Evolutionary conservation across 2,797 vertebrate species (phyloP).

Genomic region (Sphenodon punctatus): DNA sequence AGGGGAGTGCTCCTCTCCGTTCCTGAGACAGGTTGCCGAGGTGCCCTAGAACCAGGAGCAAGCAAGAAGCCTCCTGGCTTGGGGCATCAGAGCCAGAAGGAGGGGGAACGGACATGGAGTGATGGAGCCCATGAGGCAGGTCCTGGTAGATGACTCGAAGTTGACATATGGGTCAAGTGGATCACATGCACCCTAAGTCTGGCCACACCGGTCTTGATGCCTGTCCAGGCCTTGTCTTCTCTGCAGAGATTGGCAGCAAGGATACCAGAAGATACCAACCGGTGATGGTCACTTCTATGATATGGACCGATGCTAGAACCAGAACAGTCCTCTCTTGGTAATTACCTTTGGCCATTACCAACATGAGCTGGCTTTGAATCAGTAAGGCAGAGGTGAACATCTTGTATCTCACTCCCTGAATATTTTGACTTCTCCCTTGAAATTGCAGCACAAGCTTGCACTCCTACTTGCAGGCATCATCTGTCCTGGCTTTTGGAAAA

Average conservation of each 20-base stretch:
- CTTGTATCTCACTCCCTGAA: background rate
- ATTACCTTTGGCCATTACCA: background rate
- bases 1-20: too few relatives aligned
- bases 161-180: too few relatives aligned
- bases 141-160: too few relatives aligned
- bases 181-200: too few relatives aligned
- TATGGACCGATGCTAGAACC: background rate
- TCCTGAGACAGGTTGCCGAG: too few relatives aligned
- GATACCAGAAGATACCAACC: background rate
- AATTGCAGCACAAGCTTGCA: background rate
- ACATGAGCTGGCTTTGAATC: background rate
- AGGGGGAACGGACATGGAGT: too few relatives aligned
- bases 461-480: background rate
- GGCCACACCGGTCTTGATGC: background rate
- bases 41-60: too few relatives aligned
- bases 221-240: background rate
- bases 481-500: too few relatives aligned
- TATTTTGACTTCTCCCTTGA: background rate
- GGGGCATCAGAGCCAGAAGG: too few relatives aligned
- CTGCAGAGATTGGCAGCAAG: background rate
- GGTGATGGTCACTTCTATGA: background rate
- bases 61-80: too few relatives aligned
- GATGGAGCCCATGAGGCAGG: too few relatives aligned
- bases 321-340: background rate
- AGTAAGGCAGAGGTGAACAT: background rate